Evolutionary conservation across 2,797 vertebrate species (phyloP).

Genomic region (Bucorvus abyssinicus): DNA sequence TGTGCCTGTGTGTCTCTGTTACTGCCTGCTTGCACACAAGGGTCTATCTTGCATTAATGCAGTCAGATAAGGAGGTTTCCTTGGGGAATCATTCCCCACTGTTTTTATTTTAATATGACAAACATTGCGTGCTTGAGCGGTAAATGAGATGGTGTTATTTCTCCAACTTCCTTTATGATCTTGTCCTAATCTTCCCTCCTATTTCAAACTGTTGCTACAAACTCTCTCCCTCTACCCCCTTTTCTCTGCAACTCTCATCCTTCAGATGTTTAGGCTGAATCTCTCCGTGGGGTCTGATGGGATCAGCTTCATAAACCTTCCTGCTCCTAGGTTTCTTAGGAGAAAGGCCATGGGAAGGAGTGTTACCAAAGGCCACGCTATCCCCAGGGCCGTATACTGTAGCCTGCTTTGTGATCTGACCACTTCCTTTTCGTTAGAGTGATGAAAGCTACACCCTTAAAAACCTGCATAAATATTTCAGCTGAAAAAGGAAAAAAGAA

Average conservation of each 20-base stretch:
- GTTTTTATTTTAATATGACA: constrained; percentile 53
- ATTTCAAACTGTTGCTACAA: constrained; percentile 51
- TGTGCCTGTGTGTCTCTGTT: not conserved
- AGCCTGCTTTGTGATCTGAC: constrained; percentile 46
- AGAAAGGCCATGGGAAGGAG: constrained; percentile 54
- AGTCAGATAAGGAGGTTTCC: constrained; percentile 39
- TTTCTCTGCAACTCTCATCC: not conserved
- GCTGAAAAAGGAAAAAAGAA: not conserved
- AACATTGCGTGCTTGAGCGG: constrained; percentile 28
- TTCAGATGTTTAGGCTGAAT: constrained; percentile 63
- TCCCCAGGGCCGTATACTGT: constrained; percentile 52
- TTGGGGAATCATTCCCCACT: constrained; percentile 13
- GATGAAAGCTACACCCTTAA: constrained; percentile 54
- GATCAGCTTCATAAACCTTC: constrained; percentile 47
- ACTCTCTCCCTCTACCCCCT: not conserved
- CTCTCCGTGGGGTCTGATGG: constrained; percentile 27
- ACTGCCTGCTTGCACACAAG: not conserved
- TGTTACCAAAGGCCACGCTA: constrained; percentile 2
- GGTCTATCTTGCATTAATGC: constrained; percentile 12
- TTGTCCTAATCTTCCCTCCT: constrained; percentile 23
- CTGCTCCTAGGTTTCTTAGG: constrained; percentile 32
- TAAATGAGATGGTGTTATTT: constrained; percentile 59
- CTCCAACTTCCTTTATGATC: constrained; percentile 23
- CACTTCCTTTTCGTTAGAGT: constrained; percentile 38
- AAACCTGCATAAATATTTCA: constrained; percentile 46